Evolutionary conservation across 2,888 invertebrate species (phyloP).

Genomic region (Magallana nippona): DNA sequence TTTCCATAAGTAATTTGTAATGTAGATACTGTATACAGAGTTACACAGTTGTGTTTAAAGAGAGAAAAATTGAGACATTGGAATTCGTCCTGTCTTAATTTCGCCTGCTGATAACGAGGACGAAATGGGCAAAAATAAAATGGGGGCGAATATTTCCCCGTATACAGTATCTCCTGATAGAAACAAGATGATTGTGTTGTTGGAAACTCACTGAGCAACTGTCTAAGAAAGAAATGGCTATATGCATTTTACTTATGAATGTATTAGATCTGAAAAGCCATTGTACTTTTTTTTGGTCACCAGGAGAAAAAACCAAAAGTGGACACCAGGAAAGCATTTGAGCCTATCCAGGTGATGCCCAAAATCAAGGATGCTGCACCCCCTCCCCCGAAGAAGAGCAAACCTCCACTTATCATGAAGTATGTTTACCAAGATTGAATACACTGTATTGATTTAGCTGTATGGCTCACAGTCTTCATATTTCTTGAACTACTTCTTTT

Average conservation of each 20-base stretch:
- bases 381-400: constrained; percentile 41
- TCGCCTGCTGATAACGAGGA: too few relatives aligned
- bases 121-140: too few relatives aligned
- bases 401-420: constrained; percentile 10
- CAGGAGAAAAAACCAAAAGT: constrained; percentile 37
- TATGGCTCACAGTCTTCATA: too few relatives aligned
- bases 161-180: too few relatives aligned
- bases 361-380: constrained; percentile 45
- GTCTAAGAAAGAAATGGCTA: background rate
- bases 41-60: too few relatives aligned
- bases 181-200: background rate
- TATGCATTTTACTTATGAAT: too few relatives aligned
- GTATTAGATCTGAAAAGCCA: too few relatives aligned
- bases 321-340: constrained; percentile 34
- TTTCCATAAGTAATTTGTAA: too few relatives aligned
- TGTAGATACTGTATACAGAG: too few relatives aligned
- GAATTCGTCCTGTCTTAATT: too few relatives aligned
- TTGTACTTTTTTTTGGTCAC: constrained; percentile 7
- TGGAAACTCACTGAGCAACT: background rate
- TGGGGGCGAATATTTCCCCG: too few relatives aligned
- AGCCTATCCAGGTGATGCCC: constrained; percentile 46
- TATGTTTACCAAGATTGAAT: background rate
- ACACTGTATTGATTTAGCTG: background rate
- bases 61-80: too few relatives aligned
- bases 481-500: background rate